Base-by-base conservation (phyloP, 2,113 vertebrate species). In the Cichladusa arquata region DNA sequence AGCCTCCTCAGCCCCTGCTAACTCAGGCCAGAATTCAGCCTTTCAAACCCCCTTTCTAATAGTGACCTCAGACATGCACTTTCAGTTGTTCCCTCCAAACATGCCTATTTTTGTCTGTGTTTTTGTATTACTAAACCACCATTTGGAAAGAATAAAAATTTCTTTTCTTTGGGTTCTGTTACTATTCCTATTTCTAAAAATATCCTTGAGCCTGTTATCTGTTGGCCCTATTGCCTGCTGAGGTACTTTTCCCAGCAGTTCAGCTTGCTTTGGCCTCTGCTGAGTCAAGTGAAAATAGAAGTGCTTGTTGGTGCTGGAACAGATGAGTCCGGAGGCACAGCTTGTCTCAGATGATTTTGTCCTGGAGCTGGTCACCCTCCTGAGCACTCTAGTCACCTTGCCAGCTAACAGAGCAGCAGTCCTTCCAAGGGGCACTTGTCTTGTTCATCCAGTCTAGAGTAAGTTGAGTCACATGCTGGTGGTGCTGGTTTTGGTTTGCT, bases 1-100 rank as follows among this genome's bases (percentile, higher is more conserved):
- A 98, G 98, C 90, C 92, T 77, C 53, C 81, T 61, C 53, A 67
- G 8, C 57, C 69, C 31, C 9, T 2, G 3, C n/a, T 50, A 12
- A 3, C 31, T 44, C 12, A 42, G 20, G 34, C 56, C 24, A 4
- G n/a, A 45, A 26, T 38, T 86, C 47, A 26, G n/a, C 13, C 44
- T 84, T 74, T 71, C 53, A 51, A 24, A 64, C 25, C 4, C 19
- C 10, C 24, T 34, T 62, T 44, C 23, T 70, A 62, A 19, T 61
- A 33, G 1, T 56, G 16, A 85, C 36, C 24, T 67, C 14, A 31
- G 24, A 34, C 6, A 6, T 11, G 8, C 2, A 10, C 50, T 86
- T 84, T 28, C 8, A 81, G 42, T 31, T 78, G 16, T n/a, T 71
- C 51, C 26, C 44, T 85, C 65, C 56, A 58, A 28, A 60, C 33